Evolutionary conservation across 2,113 vertebrate species (phyloP).

Genomic region (Rafetus swinhoei): DNA sequence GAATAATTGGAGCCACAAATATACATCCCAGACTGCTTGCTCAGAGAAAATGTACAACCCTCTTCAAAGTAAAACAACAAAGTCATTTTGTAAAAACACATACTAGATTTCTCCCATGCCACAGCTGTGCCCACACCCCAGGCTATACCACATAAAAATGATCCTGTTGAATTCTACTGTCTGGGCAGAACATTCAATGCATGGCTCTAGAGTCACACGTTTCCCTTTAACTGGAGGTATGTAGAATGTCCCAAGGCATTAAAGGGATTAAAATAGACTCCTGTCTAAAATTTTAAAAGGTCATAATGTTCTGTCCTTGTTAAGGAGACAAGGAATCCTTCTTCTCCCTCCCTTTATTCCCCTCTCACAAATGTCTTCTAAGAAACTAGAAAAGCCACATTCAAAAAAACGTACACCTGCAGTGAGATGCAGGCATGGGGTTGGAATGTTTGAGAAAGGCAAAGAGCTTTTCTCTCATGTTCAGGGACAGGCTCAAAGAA

Average conservation of each 20-base stretch:
- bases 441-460: not conserved
- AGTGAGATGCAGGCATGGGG: rapidly evolving
- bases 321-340: rapidly evolving
- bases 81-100: not conserved
- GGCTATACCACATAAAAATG: rapidly evolving
- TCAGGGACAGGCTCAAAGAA: not conserved
- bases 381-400: not conserved
- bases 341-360: not conserved
- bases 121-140: not conserved
- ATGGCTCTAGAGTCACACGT: not conserved
- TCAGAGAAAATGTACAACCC: not conserved
- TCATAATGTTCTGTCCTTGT: rapidly evolving
- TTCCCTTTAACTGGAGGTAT: rapidly evolving
- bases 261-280: not conserved
- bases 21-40: not conserved
- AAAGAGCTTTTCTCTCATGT: rapidly evolving
- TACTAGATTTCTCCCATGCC: rapidly evolving
- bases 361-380: not conserved
- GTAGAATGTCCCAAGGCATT: not conserved
- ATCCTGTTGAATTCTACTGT: not conserved
- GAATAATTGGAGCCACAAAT: not conserved
- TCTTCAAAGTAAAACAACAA: not conserved
- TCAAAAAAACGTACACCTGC: rapidly evolving
- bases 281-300: not conserved
- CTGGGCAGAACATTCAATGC: rapidly evolving